A percentile compares a stretch with the other conserved stretches of the same genome.
phyloP scores from a whole-genome alignment of 2,888 invertebrate genomes.

The Acrobasis suavella region DNA sequence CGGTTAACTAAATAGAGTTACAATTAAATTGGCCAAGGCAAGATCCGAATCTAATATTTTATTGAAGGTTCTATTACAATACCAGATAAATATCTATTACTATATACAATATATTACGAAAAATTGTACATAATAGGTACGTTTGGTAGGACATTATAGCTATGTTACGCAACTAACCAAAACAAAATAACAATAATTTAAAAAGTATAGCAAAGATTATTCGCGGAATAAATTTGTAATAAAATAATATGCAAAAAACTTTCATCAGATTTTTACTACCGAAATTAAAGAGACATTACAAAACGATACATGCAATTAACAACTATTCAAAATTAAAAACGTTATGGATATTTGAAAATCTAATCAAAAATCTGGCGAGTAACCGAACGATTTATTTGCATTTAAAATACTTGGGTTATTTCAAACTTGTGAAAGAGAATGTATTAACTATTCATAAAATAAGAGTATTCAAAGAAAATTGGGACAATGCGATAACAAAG shows the following conservation, averaged over 20 bases:
- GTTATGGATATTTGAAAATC: not conserved
- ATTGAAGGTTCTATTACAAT: not conserved
- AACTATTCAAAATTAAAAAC: not conserved
- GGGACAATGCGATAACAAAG: conserved; percentile 15
- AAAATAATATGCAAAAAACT: too few relatives aligned
- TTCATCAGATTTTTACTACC: not conserved
- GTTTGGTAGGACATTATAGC: too few relatives aligned
- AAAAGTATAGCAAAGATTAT: too few relatives aligned
- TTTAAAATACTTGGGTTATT: not conserved
- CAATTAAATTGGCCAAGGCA: conserved; percentile 11
- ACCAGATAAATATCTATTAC: too few relatives aligned
- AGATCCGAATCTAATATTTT: not conserved
- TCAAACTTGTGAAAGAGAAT: not conserved
- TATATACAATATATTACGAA: too few relatives aligned
- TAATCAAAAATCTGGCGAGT: not conserved
- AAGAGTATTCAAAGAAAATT: not conserved
- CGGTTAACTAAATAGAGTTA: conserved; percentile 11
- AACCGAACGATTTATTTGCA: not conserved
- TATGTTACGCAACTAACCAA: too few relatives aligned
- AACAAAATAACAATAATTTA: too few relatives aligned
- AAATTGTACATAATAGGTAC: too few relatives aligned
- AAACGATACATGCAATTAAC: not conserved
- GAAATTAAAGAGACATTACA: not conserved
- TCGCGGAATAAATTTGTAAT: too few relatives aligned
- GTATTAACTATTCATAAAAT: conserved; percentile 16